Evolutionary conservation across 2,113 vertebrate species (phyloP).

Genomic region (Peromyscus maniculatus): DNA sequence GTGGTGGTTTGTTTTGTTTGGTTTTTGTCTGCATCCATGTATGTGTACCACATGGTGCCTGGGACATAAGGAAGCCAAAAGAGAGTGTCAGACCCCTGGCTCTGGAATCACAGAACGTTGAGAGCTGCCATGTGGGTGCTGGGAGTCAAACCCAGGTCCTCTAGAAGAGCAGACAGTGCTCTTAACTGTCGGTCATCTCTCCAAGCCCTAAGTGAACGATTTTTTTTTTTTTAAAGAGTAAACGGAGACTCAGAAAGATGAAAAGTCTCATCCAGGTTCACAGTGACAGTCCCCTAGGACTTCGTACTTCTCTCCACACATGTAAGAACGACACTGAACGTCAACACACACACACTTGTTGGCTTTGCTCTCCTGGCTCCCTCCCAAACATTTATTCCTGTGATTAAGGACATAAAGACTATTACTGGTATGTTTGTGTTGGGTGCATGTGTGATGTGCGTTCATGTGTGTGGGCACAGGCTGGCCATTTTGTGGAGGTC

Average conservation of each 20-base stretch:
- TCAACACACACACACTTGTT: neutral
- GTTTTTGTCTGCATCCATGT: neutral
- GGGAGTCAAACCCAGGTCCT: neutral
- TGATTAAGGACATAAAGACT: neutral
- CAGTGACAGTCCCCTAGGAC: neutral
- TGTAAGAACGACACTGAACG: neutral
- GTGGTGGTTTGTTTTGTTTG: neutral
- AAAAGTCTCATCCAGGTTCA: constrained; percentile 6
- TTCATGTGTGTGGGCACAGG: neutral
- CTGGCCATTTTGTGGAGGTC: neutral
- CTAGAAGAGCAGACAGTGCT: neutral
- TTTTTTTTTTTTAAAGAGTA: neutral
- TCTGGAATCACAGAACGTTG: neutral
- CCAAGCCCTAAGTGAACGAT: neutral
- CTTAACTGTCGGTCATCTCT: neutral
- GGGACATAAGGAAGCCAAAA: neutral
- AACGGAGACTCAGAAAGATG: neutral
- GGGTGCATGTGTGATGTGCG: neutral
- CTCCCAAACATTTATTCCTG: neutral
- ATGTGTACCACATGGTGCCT: neutral
- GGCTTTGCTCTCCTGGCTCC: constrained; percentile 24
- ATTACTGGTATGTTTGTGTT: neutral
- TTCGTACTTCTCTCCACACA: neutral
- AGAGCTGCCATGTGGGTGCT: neutral
- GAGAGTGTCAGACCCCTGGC: neutral